These are phyloP conservation scores for Apamea anceps DNA, from an alignment of 2,888 invertebrate genomes.

Conservation along the genomic window DNA sequence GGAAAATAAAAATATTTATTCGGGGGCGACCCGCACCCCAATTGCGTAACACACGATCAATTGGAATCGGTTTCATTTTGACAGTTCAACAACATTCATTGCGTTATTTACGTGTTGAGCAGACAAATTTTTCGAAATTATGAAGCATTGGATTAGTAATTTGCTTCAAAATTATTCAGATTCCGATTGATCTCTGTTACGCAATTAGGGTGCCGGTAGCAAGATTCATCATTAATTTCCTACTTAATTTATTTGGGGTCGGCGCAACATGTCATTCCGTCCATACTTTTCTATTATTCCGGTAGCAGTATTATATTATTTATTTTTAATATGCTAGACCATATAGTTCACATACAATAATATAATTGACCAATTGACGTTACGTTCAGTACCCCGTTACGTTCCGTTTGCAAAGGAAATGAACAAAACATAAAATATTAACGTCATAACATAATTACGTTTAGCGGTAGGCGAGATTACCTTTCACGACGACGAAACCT, in stretches of 20 bases:
- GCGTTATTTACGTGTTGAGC: too few species aligned
- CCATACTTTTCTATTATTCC: neutral
- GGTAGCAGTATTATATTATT: neutral
- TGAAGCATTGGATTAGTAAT: too few species aligned
- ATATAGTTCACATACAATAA: neutral
- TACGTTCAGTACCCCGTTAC: constrained; percentile 5
- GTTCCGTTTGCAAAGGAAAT: constrained; percentile 50
- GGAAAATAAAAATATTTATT: too few species aligned
- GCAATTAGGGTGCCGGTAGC: too few species aligned
- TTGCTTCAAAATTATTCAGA: too few species aligned
- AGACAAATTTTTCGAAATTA: too few species aligned
- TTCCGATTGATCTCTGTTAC: too few species aligned
- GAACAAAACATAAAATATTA: constrained; percentile 54
- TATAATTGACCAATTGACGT: neutral
- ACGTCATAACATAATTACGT: constrained; percentile 55
- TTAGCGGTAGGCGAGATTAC: constrained; percentile 52
- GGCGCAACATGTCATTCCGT: neutral
- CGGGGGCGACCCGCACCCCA: too few species aligned
- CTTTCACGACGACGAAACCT: constrained; percentile 60
- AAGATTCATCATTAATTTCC: too few species aligned
- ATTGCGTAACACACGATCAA: too few species aligned
- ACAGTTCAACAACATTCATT: too few species aligned
- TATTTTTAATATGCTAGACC: constrained; percentile 10
- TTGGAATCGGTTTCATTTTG: too few species aligned
- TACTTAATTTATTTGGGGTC: neutral